Base-by-base conservation (phyloP, 35 echinoderm and acorn worm species). In the Lytechinus variegatus region DNA sequence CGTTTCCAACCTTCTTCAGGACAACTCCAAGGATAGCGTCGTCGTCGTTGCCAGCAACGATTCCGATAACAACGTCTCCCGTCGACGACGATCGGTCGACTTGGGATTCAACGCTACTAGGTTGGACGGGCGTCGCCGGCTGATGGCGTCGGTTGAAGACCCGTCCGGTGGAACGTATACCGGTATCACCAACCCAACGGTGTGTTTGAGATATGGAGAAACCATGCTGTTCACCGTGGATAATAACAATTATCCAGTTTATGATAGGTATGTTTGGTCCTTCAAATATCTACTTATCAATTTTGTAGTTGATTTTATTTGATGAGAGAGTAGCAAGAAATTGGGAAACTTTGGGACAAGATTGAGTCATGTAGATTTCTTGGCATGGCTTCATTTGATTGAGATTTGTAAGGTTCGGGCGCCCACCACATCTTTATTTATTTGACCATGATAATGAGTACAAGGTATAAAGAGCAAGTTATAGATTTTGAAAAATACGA, bases 221-320 rank as follows among this genome's bases (percentile, higher is more conserved):
- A 97, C 97, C 27, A 98, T 99, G 90, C 96, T 98, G 95, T 99
- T 99, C 86, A 97, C 92, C 27, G 98, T 99, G 13, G 97, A 97
- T 95, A 99, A 99, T 54, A 89, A 98, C n/a, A 97, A 99, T 72
- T 99, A 98, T 88, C 98, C 98, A 58, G 97, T 99, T 14, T 99
- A 99, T 54, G 56, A 97, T 9, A 98, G 98, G 98, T 99, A 94
- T 97, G 95, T n/a, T n/a, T n/a, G 7, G 19, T 79, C 19, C 16
- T 79, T 6, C 66, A 79, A 24, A 19, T 44, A 44, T 44, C 33
- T 44, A 44, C 33, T 44, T 44, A 1, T 44, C 0, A 0, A 44
- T 44, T 44, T 1, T 44, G 2, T 44, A 2, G 33, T 44, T 44
- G 2, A 44, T 44, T 44, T 0, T 44, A n/a, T 44, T 44, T 44